Percentiles rank a stretch among this genome's conserved stretches.
These are phyloP conservation scores for Pogonomyrmex barbatus DNA, from an alignment of 1,140 invertebrate species.

Conservation along the genomic window DNA sequence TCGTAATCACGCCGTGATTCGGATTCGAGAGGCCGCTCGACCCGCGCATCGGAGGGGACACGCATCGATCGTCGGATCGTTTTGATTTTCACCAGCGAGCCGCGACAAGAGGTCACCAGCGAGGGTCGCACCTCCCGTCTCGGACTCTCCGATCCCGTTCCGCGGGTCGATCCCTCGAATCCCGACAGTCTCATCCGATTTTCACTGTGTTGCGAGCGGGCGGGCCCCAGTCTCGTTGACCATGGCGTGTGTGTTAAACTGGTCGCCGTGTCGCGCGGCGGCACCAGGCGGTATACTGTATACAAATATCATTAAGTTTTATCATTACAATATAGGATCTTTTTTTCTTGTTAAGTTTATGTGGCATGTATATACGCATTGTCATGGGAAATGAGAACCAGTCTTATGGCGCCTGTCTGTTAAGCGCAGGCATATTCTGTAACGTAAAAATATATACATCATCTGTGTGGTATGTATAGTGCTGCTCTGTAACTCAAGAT, in stretches of 20 bases:
- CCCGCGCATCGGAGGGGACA: conserved; percentile 39
- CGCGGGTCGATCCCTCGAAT: conserved; percentile 63
- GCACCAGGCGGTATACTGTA: conserved; percentile 83
- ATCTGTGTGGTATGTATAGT: conserved; percentile 87
- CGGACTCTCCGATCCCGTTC: background rate
- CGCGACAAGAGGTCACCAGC: background rate
- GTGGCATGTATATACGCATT: conserved; percentile 86
- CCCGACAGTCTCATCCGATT: conserved; percentile 47
- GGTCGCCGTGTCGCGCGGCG: conserved; percentile 74
- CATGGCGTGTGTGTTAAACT: conserved; percentile 79
- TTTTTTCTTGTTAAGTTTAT: conserved; percentile 79
- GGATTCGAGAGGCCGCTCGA: conserved; percentile 48
- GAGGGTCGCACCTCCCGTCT: background rate
- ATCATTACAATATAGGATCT: conserved; percentile 83
- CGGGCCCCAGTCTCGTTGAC: conserved; percentile 80
- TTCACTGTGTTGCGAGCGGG: conserved; percentile 81
- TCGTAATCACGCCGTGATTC: conserved; percentile 32
- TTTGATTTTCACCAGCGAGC: conserved; percentile 58
- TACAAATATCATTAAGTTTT: conserved; percentile 86
- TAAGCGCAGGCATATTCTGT: conserved; percentile 85
- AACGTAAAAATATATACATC: conserved; percentile 87
- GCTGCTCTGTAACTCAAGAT: conserved; percentile 87
- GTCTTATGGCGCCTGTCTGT: conserved; percentile 85
- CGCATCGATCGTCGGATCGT: conserved; percentile 44
- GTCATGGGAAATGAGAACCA: conserved; percentile 86